Base-by-base conservation (phyloP, 2,888 invertebrate species). In the Tanypteryx hageni region DNA sequence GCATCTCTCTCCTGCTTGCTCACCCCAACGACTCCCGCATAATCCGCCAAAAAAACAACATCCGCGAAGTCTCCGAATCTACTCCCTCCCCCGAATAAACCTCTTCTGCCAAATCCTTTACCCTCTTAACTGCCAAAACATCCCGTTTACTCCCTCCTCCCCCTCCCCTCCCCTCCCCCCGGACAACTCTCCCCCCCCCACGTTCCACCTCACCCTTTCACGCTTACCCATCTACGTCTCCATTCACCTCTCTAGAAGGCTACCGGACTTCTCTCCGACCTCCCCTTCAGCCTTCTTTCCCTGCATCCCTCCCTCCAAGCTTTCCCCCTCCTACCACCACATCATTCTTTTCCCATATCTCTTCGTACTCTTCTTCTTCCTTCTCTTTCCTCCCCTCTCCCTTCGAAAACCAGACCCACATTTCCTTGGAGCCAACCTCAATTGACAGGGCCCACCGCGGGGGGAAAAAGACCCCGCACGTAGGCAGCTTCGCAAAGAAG, bases 381-480 rank as follows among this genome's bases (percentile, higher is more conserved):
- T 27, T 57, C 16, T 4, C 9, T 14, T 0, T 11, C 27, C 56
- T 8, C n/a, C 31, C 61, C 31, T 4, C 27, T 59, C 59, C 61
- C n/a, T 61, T 76, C 76, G 27, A 76, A 76, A 76, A 76, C 22
- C 76, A 76, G 76, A 9, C 76, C 76, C 27, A 9, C 22, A 68
- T 22, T 68, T 68, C 76, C 22, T 22, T 27, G 76, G 76, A 76
- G 76, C 27, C 76, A 64, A 16, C 64, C 18, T 14, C 64, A 76
- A 76, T 76, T 76, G 76, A 76, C 76, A 76, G 76, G 76, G 76
- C 76, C 76, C 76, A 76, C 76, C 76, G 76, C 76, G 22, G 76
- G 27, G 76, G 76, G 76, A 76, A 27, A 11, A 76, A 44, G 44
- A 44, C 44, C n/a, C 44, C 44, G 44, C 76, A 22, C 22, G 27